Conservation (phyloP, 2,797 vertebrate genomes). For the Chromis chromis region DNA sequence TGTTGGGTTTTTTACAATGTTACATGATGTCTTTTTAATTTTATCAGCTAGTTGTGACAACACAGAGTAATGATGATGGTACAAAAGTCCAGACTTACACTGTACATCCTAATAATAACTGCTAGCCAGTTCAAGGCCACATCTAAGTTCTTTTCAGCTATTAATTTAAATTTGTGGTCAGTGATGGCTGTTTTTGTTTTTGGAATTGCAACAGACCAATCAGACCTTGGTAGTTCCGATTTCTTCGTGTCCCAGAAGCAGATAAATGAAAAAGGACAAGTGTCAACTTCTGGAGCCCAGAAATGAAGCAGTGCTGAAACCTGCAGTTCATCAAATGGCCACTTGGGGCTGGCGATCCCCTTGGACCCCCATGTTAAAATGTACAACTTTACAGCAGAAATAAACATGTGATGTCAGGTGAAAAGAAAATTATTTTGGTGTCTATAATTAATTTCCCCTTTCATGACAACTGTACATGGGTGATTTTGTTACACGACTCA, state of each 20-base stretch:
- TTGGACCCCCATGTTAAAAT: no score
- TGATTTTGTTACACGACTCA: no score
- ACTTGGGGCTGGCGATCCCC: no score
- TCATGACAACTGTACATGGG: no score
- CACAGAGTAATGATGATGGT: neutral
- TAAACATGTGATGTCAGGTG: no score
- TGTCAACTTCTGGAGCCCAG: no score
- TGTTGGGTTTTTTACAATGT: no score
- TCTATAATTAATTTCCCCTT: no score
- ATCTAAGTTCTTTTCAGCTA: neutral
- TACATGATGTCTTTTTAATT: neutral
- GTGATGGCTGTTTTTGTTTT: neutral
- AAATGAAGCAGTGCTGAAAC: no score
- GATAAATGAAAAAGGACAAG: neutral
- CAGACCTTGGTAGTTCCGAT: neutral
- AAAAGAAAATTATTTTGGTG: no score
- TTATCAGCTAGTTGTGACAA: neutral
- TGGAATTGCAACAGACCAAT: neutral
- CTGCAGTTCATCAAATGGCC: no score
- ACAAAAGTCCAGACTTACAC: neutral
- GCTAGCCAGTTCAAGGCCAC: neutral
- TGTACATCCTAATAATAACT: neutral
- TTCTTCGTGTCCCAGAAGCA: neutral
- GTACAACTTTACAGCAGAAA: no score
- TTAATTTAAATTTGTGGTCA: neutral